Conservation (phyloP, 2,888 invertebrate species). For the Parascotia fuliginaria region DNA sequence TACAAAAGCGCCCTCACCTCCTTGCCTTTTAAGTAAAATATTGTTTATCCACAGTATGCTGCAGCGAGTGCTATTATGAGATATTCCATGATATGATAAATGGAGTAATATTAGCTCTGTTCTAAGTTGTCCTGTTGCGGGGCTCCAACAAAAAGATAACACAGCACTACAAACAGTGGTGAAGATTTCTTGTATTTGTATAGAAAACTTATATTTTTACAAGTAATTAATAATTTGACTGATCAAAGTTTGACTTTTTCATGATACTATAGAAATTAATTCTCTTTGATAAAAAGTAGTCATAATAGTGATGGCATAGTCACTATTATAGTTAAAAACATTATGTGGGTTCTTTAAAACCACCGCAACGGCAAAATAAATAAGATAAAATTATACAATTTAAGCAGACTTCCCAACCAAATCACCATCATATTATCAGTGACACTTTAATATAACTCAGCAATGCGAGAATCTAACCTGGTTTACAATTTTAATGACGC, state of each 20-base stretch:
- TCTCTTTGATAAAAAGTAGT: too few species aligned
- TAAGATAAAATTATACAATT: neutral
- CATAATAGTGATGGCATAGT: too few species aligned
- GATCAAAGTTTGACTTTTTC: too few species aligned
- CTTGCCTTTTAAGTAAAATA: conserved; percentile 4
- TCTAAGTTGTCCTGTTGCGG: neutral
- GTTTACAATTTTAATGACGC: conserved; percentile 57
- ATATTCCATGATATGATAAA: neutral
- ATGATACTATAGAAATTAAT: too few species aligned
- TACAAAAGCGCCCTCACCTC: conserved; percentile 4
- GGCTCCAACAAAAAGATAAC: too few species aligned
- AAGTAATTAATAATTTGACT: too few species aligned
- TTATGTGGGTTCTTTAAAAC: too few species aligned
- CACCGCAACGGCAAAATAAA: neutral
- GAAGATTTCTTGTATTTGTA: too few species aligned
- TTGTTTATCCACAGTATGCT: neutral
- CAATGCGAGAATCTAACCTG: conserved; percentile 23
- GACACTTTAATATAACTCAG: conserved; percentile 9
- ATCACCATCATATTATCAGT: neutral
- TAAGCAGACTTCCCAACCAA: neutral
- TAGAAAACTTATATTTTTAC: too few species aligned
- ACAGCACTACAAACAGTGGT: too few species aligned
- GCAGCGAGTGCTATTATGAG: neutral
- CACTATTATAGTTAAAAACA: too few species aligned
- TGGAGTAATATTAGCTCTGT: neutral